phyloP scores from a whole-genome alignment of 2,113 vertebrate species.

The Gila orcuttii region DNA sequence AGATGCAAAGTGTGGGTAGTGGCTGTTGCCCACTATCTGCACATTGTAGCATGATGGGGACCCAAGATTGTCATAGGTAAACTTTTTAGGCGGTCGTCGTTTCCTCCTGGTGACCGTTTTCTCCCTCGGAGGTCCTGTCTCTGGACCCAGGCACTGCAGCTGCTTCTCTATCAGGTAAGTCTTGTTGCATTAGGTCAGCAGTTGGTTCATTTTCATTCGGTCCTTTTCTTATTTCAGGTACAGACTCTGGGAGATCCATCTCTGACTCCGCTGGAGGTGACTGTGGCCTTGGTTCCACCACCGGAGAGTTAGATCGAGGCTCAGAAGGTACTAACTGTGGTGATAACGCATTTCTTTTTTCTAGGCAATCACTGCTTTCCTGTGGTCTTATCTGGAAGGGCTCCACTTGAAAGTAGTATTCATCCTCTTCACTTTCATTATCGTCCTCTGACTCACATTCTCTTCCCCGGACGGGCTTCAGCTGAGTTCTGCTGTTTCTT shows the following conservation, averaged over 20 bases:
- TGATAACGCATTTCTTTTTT: not conserved
- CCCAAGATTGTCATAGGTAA: not conserved
- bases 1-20: constrained; percentile 5
- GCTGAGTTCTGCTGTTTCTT: too few relatives aligned
- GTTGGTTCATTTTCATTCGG: too few relatives aligned
- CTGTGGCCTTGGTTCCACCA: not conserved
- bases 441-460: too few relatives aligned
- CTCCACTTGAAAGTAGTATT: too few relatives aligned
- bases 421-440: too few relatives aligned
- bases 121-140: not conserved
- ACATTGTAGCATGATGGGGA: not conserved
- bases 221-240: too few relatives aligned
- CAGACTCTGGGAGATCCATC: too few relatives aligned
- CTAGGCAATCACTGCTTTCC: not conserved
- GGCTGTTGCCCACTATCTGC: not conserved
- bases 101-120: not conserved
- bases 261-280: not conserved
- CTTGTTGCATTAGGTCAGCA: too few relatives aligned
- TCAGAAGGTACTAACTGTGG: not conserved
- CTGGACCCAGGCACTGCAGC: not conserved
- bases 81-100: not conserved
- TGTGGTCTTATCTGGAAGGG: too few relatives aligned
- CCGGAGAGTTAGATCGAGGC: not conserved
- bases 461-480: too few relatives aligned
- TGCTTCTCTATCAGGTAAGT: too few relatives aligned